phyloP scores from a whole-genome alignment of 2,888 invertebrate species.

The Plebejus melissa region DNA sequence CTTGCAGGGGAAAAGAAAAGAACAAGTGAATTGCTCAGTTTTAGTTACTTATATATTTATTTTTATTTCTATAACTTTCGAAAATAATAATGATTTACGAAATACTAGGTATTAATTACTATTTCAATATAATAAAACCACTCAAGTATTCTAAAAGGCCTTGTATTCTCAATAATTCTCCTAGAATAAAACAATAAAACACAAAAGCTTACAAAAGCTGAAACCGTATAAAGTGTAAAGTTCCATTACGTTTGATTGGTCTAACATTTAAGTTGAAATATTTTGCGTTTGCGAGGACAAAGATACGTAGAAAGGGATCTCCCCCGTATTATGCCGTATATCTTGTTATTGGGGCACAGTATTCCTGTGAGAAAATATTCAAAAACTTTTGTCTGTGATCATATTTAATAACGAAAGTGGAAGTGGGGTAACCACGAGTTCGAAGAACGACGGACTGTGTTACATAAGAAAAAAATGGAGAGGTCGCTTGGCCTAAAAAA shows the following conservation, averaged over 20 bases:
- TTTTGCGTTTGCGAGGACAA: slow-evolving; percentile 20
- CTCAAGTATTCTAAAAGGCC: background rate
- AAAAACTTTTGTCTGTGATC: slow-evolving; percentile 36
- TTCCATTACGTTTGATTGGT: slow-evolving; percentile 4
- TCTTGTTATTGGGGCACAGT: slow-evolving; percentile 22
- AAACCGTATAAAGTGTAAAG: background rate
- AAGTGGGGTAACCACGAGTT: slow-evolving; percentile 30
- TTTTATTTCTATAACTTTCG: background rate
- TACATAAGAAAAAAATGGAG: too few species aligned
- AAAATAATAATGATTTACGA: background rate
- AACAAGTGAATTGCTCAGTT: too few species aligned
- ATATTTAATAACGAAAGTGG: slow-evolving; percentile 38
- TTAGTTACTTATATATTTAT: too few species aligned
- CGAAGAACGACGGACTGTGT: slow-evolving; percentile 8
- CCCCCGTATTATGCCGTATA: slow-evolving; percentile 9
- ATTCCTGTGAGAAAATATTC: slow-evolving; percentile 32
- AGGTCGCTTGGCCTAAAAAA: too few species aligned
- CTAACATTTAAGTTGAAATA: slow-evolving; percentile 8
- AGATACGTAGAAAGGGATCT: slow-evolving; percentile 21
- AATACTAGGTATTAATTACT: background rate
- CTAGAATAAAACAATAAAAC: background rate
- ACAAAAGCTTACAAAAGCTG: background rate
- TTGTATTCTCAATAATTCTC: background rate
- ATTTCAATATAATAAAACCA: background rate
- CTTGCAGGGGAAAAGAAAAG: too few species aligned